Conservation (phyloP, 2,113 vertebrate species). For the Perca schrenkii region DNA sequence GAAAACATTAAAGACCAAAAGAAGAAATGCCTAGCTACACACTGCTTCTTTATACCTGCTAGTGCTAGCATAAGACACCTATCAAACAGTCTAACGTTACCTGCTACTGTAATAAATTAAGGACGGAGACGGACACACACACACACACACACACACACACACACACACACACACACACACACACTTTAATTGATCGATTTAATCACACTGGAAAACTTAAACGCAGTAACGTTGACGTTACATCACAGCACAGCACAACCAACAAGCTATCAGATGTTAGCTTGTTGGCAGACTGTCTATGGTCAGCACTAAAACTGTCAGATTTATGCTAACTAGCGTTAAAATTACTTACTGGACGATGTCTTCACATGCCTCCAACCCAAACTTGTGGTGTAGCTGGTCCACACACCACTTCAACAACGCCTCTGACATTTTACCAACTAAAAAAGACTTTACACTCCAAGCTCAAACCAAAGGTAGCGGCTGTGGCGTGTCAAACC, state of each 20-base stretch:
- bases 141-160: no score
- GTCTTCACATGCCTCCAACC: conserved; percentile 92
- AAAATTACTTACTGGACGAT: conserved; percentile 88
- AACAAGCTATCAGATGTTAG: conserved; percentile 6
- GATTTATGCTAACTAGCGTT: neutral
- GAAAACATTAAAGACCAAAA: neutral
- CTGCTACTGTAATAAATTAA: neutral
- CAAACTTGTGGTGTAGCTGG: conserved; percentile 87
- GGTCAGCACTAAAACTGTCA: neutral
- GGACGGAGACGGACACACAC: no score
- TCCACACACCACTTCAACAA: conserved; percentile 90
- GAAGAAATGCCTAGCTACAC: neutral
- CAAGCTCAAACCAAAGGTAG: neutral
- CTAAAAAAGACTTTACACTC: accelerated
- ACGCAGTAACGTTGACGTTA: no score
- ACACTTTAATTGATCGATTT: no score
- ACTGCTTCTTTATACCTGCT: neutral
- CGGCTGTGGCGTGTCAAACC: neutral
- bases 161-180: no score
- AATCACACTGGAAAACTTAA: neutral
- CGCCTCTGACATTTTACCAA: conserved; percentile 71
- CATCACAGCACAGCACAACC: neutral
- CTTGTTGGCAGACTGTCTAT: neutral
- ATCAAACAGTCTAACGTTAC: neutral
- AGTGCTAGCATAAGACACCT: neutral